phyloP scores from a whole-genome alignment of 2,113 vertebrate species.

The Oncorhynchus clarkii region DNA sequence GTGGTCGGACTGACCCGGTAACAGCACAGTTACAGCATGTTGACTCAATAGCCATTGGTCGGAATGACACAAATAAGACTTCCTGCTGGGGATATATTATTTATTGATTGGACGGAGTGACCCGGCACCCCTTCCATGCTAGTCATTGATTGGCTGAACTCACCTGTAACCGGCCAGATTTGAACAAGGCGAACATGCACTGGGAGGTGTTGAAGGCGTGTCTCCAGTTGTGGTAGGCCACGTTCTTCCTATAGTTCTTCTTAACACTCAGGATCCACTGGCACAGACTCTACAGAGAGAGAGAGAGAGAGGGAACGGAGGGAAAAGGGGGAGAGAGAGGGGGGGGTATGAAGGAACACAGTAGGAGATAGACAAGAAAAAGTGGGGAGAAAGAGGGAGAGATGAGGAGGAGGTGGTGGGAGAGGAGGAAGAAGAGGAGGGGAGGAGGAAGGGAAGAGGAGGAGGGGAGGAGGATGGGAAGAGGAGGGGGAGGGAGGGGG shows the following conservation, averaged over 20 bases:
- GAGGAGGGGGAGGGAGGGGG: background rate
- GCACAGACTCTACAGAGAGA: slow-evolving; percentile 83
- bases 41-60: background rate
- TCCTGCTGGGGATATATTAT: background rate
- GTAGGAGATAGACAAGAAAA: background rate
- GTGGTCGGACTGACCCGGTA: background rate
- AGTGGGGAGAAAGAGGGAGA: background rate
- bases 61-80: background rate
- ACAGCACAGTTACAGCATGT: background rate
- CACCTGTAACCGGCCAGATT: slow-evolving; percentile 93
- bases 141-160: slow-evolving; percentile 4
- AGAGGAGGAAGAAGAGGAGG: background rate
- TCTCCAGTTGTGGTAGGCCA: slow-evolving; percentile 98
- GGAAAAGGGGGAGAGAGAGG: background rate
- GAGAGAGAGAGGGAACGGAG: background rate
- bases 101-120: background rate
- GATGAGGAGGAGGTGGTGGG: background rate
- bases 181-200: slow-evolving; percentile 95
- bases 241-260: slow-evolving; percentile 97
- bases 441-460: too few relatives aligned
- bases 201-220: slow-evolving; percentile 96
- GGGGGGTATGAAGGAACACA: slow-evolving; percentile 14
- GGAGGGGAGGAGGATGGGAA: background rate
- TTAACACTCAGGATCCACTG: slow-evolving; percentile 96
- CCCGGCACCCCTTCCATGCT: too few relatives aligned